Percentiles rank a stretch among this genome's conserved stretches.
These are phyloP conservation scores for Brachylomia viminalis DNA, from an alignment of 2,888 invertebrate genomes.

Conservation along the genomic window DNA sequence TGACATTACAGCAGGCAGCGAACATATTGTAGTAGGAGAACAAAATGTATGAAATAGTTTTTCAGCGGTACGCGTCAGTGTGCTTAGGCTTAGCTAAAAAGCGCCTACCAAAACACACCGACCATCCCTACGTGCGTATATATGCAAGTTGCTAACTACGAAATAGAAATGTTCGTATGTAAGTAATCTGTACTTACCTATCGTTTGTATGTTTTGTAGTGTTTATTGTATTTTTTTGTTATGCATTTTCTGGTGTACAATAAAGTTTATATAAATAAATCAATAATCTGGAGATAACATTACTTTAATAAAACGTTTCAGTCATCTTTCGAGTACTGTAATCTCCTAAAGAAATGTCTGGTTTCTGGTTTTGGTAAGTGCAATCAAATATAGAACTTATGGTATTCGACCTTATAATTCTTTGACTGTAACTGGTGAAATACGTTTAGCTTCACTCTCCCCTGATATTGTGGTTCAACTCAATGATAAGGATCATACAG, in stretches of 20 bases:
- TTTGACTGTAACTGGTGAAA: background rate
- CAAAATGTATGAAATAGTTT: background rate
- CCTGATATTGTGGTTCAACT: background rate
- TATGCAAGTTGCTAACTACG: background rate
- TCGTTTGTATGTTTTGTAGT: no score
- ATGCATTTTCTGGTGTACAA: no score
- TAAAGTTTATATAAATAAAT: no score
- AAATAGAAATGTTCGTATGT: background rate
- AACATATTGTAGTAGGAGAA: background rate
- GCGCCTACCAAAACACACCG: conserved; percentile 32
- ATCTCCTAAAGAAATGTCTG: conserved; percentile 17
- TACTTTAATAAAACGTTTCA: background rate
- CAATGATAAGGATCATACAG: background rate
- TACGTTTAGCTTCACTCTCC: background rate
- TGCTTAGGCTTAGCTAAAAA: background rate
- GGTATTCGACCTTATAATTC: background rate
- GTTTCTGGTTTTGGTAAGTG: background rate
- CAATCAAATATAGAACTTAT: background rate
- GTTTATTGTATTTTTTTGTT: no score
- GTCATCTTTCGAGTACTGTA: background rate
- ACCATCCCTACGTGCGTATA: background rate
- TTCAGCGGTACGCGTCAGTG: background rate
- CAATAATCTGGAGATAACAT: background rate
- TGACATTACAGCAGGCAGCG: background rate
- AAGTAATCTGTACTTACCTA: no score